Evolutionary conservation across 2,113 vertebrate species (phyloP), one percentile per base, ranked within the genome.

Genomic region (Alexandromys fortis): DNA sequence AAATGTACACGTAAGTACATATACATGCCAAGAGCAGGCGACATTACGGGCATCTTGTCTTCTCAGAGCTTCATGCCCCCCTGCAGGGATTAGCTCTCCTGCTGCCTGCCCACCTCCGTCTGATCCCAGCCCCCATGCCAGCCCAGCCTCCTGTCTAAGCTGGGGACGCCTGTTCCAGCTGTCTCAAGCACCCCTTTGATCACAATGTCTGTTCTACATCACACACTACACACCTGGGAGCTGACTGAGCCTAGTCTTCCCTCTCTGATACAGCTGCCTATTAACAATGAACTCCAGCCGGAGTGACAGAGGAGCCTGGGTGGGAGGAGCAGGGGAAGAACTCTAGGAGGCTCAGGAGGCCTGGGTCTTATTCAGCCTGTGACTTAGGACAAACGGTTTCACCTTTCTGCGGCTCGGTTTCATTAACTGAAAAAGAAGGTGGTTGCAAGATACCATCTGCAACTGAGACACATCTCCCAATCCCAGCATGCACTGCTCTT

Each of bases 351-450:
- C 35, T 65, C 33, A 61, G 58, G n/a, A 68, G 63, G 77, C 47
- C 5, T 9, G 7, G 12, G 26, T 94, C 85, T 89, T 35, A 52
- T 7, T 87, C 70, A 72, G 89, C 70, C 35, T 45, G 49, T 38
- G 76, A 81, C 58, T 83, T 67, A 28, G 49, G 63, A 76, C 86
- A 72, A 73, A 75, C 33, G 42, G 81, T n/a, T 85, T 93, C 70
- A 96, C 67, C 67, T 87, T 91, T 82, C 61, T 49, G 52, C 35
- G 63, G 70, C 86, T 96, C 19, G 0, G 33, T 77, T 85, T 96
- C 96, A 24, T 86, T 87, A 89, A 76, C 30, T 90, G 33, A 95
- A 49, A 87, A 75, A 93, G 19, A 65, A 85, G 33, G 16, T 19
- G 24, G 79, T 5, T 88, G 21, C 28, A 79, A 77, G 19, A 79